These are phyloP conservation scores for Prochilodus magdalenae DNA, from an alignment of 2,113 vertebrate species.

Conservation along the genomic window DNA sequence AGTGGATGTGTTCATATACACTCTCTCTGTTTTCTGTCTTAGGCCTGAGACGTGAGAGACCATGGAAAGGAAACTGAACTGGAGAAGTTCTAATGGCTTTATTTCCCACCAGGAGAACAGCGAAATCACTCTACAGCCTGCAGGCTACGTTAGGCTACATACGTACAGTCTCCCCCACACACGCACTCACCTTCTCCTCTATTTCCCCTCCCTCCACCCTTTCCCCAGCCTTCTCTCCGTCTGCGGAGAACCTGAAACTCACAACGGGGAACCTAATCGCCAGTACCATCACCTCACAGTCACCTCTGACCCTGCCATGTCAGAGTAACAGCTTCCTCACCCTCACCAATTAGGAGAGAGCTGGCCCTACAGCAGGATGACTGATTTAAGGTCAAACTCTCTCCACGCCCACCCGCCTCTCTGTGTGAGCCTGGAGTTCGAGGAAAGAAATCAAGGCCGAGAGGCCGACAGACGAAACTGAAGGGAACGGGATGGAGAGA, in stretches of 20 bases:
- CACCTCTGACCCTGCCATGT: slow-evolving; percentile 74
- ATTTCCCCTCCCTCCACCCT: background rate
- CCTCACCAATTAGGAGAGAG: slow-evolving; percentile 72
- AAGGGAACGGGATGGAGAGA: background rate
- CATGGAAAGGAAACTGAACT: background rate
- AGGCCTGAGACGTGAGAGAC: background rate
- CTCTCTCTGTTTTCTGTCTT: background rate
- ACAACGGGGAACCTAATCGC: slow-evolving; percentile 72
- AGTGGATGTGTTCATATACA: background rate
- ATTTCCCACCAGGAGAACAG: background rate
- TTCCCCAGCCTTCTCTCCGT: slow-evolving; percentile 44
- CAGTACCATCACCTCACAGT: slow-evolving; percentile 70
- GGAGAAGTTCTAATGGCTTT: background rate
- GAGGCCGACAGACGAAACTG: slow-evolving; percentile 6
- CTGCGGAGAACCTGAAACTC: slow-evolving; percentile 39
- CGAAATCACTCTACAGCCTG: background rate
- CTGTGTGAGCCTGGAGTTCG: slow-evolving; percentile 48
- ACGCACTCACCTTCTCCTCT: background rate
- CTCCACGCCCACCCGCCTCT: slow-evolving; percentile 62
- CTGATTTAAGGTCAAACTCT: slow-evolving; percentile 76
- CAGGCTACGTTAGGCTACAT: background rate
- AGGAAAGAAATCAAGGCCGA: slow-evolving; percentile 9
- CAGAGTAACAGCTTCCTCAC: slow-evolving; percentile 73
- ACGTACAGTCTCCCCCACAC: slow-evolving; percentile 17
- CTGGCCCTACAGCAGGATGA: slow-evolving; percentile 69